A percentile compares a stretch with the other conserved stretches of the same genome.
Conservation (phyloP, 2,113 vertebrate species). For the Lycaon pictus region DNA sequence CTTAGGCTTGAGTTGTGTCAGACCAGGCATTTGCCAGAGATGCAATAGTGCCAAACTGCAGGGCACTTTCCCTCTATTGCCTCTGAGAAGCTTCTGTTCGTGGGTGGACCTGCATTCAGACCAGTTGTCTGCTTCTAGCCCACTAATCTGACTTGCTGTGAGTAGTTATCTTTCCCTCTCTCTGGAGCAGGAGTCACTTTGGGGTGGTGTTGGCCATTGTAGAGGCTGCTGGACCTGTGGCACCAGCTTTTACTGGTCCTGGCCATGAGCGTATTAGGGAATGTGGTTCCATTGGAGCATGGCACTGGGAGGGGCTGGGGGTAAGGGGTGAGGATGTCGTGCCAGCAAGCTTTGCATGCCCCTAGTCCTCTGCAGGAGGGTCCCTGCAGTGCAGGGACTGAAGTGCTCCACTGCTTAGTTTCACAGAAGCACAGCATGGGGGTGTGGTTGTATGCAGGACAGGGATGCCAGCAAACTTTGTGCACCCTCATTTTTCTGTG, state of each 20-base stretch:
- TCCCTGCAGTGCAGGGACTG: background rate
- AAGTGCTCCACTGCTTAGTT: background rate
- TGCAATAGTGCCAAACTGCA: background rate
- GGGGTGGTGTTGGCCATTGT: background rate
- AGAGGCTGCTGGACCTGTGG: background rate
- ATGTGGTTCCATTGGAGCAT: background rate
- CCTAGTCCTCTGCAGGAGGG: background rate
- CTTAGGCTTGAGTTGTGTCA: background rate
- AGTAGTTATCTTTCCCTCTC: background rate
- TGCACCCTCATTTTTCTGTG: background rate
- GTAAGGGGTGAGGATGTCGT: background rate
- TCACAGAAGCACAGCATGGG: background rate
- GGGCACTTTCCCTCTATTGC: background rate
- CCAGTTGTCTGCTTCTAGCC: background rate
- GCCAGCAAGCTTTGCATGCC: background rate
- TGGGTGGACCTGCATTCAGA: background rate
- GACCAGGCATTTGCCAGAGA: background rate
- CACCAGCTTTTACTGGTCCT: background rate
- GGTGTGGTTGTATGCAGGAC: background rate
- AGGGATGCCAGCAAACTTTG: background rate
- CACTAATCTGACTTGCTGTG: background rate
- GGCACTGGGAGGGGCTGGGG: background rate
- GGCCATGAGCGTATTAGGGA: background rate
- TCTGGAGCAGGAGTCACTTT: background rate
- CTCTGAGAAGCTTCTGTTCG: background rate